Percentiles rank a stretch among this genome's conserved stretches.
phyloP scores from a whole-genome alignment of 2,113 vertebrate species.

The Callipepla squamata region DNA sequence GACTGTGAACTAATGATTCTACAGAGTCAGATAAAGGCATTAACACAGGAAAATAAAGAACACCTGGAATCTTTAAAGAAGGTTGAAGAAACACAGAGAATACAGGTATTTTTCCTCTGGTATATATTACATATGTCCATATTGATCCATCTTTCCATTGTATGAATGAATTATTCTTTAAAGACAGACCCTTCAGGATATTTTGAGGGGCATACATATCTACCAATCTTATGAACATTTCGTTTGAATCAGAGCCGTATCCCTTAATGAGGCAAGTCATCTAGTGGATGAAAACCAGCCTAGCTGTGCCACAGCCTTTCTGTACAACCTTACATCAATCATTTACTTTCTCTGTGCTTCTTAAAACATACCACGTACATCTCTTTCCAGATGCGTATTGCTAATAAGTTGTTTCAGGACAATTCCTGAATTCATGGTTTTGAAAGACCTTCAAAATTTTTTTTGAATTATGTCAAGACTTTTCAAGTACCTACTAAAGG shows the following conservation, averaged over 20 bases:
- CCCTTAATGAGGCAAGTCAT: not conserved
- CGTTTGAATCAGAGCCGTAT: not conserved
- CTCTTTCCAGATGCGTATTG: not conserved
- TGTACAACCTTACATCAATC: not conserved
- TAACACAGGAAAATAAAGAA: slow-evolving; percentile 76
- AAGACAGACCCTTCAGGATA: not conserved
- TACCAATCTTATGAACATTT: not conserved
- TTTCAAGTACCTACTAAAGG: not conserved
- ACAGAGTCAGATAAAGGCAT: slow-evolving; percentile 74
- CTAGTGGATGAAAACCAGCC: not conserved
- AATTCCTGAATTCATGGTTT: not conserved
- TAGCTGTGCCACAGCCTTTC: not conserved
- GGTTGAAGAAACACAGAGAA: slow-evolving; percentile 74
- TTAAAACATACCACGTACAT: not conserved
- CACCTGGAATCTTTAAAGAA: slow-evolving; percentile 76
- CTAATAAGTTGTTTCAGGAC: not conserved
- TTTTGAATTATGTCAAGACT: not conserved
- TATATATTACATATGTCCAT: not conserved
- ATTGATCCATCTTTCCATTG: not conserved
- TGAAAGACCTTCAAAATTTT: not conserved
- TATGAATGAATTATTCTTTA: not conserved
- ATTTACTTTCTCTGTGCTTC: not conserved
- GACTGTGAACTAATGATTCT: slow-evolving; percentile 77
- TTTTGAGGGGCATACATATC: not conserved
- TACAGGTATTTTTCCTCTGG: slow-evolving; percentile 78